Evolutionary conservation across 2,888 invertebrate genomes (phyloP).

Genomic region (Strigamia crassipes): DNA sequence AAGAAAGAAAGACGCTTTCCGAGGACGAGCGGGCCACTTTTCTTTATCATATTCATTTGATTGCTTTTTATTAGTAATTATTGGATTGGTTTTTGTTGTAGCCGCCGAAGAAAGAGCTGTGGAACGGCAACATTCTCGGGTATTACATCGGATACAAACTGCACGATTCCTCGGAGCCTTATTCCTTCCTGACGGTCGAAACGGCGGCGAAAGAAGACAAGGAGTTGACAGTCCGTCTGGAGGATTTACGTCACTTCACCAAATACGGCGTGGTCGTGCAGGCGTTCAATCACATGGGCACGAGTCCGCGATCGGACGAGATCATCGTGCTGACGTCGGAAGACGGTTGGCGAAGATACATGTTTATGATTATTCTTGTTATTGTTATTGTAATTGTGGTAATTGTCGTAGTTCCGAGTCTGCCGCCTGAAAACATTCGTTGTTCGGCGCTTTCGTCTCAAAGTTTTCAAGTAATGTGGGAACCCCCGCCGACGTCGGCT

Average conservation of each 20-base stretch:
- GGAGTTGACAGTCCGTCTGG: slow-evolving; percentile 52
- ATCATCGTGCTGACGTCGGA: slow-evolving; percentile 57
- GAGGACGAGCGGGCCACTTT: neutral
- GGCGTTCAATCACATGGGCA: slow-evolving; percentile 58
- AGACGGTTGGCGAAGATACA: slow-evolving; percentile 58
- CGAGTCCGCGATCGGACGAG: slow-evolving; percentile 57
- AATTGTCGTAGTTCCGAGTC: slow-evolving; percentile 76
- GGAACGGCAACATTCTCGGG: slow-evolving; percentile 59
- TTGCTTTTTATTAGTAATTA: too few species aligned
- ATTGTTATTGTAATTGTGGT: too few species aligned
- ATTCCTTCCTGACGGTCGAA: slow-evolving; percentile 52
- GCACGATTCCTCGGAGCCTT: slow-evolving; percentile 49
- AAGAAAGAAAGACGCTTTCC: neutral
- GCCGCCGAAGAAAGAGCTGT: slow-evolving; percentile 56
- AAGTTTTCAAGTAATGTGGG: slow-evolving; percentile 78
- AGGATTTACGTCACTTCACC: slow-evolving; percentile 58
- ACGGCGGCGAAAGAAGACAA: slow-evolving; percentile 48
- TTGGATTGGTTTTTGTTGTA: slow-evolving; percentile 39
- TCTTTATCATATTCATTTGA: neutral
- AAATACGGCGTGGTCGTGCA: slow-evolving; percentile 58
- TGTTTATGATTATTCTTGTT: too few species aligned
- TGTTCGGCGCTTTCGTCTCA: slow-evolving; percentile 76
- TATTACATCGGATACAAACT: slow-evolving; percentile 59
- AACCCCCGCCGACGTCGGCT: slow-evolving; percentile 68
- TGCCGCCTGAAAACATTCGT: slow-evolving; percentile 76